A percentile compares a stretch with the other conserved stretches of the same genome.
phyloP scores from a whole-genome alignment of 2,797 vertebrate species.

The Chaetodon trifasciatus region DNA sequence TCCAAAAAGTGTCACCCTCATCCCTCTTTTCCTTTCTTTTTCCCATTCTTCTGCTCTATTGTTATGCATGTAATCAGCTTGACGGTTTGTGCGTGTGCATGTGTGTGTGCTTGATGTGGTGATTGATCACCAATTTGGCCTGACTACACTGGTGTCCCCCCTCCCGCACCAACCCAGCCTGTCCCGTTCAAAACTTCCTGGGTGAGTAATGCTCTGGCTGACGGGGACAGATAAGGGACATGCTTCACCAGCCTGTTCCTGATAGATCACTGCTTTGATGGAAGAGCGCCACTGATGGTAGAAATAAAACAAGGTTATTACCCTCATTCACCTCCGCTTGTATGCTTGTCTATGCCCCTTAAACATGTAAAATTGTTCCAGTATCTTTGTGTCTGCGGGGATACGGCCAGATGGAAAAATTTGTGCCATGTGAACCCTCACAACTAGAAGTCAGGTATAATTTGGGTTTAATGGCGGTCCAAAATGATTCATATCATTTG shows the following conservation, averaged over 20 bases:
- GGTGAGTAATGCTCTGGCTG: slow-evolving; percentile 94
- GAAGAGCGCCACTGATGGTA: slow-evolving; percentile 89
- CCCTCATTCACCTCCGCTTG: slow-evolving; percentile 44
- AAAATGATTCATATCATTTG: not conserved
- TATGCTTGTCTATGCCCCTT: not conserved
- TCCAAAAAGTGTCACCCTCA: not conserved
- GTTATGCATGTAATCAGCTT: slow-evolving; percentile 89
- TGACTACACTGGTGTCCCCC: slow-evolving; percentile 88
- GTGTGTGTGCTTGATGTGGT: slow-evolving; percentile 85
- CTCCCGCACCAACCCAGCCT: slow-evolving; percentile 75
- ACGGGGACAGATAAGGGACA: slow-evolving; percentile 95
- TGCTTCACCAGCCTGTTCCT: slow-evolving; percentile 92
- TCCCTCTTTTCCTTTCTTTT: not conserved
- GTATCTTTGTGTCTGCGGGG: slow-evolving; percentile 8
- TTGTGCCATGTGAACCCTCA: not conserved
- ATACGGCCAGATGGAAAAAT: not conserved
- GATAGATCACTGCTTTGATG: slow-evolving; percentile 95
- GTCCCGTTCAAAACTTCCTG: slow-evolving; percentile 91
- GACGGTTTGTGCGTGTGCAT: slow-evolving; percentile 77
- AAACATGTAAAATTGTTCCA: slow-evolving; percentile 6
- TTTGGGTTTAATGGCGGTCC: not conserved
- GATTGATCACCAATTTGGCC: slow-evolving; percentile 99
- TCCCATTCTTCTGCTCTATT: slow-evolving; percentile 14
- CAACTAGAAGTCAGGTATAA: no score
- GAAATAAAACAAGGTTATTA: slow-evolving; percentile 86